phyloP scores from a whole-genome alignment of 2,113 vertebrate species.

The Myrmecophaga tridactyla region DNA sequence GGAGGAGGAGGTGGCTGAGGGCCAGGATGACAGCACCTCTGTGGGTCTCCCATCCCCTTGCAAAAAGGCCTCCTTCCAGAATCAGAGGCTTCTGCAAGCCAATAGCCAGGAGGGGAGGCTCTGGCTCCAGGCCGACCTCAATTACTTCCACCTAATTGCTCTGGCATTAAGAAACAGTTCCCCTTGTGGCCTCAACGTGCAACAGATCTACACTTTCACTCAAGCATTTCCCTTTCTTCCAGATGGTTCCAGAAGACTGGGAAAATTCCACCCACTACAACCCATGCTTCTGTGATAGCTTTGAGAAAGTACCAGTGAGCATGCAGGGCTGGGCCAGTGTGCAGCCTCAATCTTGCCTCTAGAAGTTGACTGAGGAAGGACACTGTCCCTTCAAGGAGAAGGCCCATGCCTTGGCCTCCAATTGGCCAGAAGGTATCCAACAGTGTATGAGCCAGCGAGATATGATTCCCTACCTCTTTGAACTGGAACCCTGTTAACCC shows the following conservation, averaged over 20 bases:
- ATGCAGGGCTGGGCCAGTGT: constrained; percentile 76
- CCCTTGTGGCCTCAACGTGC: constrained; percentile 88
- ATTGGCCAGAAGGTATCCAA: constrained; percentile 80
- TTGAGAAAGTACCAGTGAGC: constrained; percentile 86
- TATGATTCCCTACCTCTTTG: constrained; percentile 71
- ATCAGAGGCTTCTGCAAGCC: constrained; percentile 54
- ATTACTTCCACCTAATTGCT: constrained; percentile 91
- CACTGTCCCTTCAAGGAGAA: constrained; percentile 84
- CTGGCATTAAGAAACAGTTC: constrained; percentile 89
- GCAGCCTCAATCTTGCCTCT: constrained; percentile 84
- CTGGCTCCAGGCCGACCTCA: constrained; percentile 90
- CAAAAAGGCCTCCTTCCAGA: constrained; percentile 67
- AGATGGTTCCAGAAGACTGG: constrained; percentile 90
- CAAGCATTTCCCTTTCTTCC: constrained; percentile 94
- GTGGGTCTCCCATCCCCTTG: constrained; percentile 55
- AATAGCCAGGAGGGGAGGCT: constrained; percentile 70
- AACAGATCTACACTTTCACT: constrained; percentile 93
- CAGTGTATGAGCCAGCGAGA: constrained; percentile 88
- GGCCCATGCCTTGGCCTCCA: constrained; percentile 77
- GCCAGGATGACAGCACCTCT: constrained; percentile 64
- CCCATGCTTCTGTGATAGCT: constrained; percentile 93
- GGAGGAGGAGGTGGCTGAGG: constrained; percentile 68
- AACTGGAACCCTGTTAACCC: constrained; percentile 48
- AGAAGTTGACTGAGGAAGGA: constrained; percentile 90
- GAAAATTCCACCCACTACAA: constrained; percentile 92